A percentile compares a stretch with the other conserved stretches of the same genome.
These are phyloP conservation scores for Ciconia nigra DNA, from an alignment of 2,797 vertebrate species.

Conservation along the genomic window DNA sequence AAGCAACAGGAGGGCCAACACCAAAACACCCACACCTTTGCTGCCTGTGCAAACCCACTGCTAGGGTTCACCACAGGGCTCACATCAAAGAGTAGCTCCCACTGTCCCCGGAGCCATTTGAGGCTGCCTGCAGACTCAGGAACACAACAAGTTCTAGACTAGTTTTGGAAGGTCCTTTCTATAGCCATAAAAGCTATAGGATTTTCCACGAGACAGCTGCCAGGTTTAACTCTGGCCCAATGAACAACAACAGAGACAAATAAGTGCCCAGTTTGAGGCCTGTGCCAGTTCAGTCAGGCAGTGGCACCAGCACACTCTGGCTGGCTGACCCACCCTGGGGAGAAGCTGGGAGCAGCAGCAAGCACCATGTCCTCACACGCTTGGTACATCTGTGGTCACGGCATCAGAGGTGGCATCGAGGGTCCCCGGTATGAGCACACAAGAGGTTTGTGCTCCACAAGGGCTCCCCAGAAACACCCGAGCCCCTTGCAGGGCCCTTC, in stretches of 20 bases:
- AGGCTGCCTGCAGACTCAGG: background rate
- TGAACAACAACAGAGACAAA: accelerated
- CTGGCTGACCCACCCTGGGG: background rate
- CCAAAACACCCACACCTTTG: background rate
- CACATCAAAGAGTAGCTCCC: background rate
- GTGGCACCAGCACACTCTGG: accelerated
- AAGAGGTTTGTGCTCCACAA: accelerated
- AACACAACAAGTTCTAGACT: background rate
- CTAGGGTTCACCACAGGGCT: background rate
- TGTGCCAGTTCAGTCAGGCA: background rate
- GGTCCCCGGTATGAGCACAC: accelerated
- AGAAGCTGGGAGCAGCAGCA: background rate
- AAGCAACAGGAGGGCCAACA: background rate
- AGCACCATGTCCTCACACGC: accelerated
- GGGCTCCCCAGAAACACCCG: background rate
- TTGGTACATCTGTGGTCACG: background rate
- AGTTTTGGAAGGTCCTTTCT: background rate
- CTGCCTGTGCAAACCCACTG: background rate
- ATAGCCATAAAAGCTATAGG: background rate
- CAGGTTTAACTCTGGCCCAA: background rate
- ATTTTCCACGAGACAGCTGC: background rate
- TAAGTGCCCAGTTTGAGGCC: background rate
- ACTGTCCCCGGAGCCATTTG: background rate
- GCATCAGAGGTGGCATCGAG: background rate
- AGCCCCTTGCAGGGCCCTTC: background rate